A percentile compares a stretch with the other conserved stretches of the same genome.
These are phyloP conservation scores for Laticauda laticaudata DNA, from an alignment of 2,113 vertebrate species.

Conservation along the genomic window DNA sequence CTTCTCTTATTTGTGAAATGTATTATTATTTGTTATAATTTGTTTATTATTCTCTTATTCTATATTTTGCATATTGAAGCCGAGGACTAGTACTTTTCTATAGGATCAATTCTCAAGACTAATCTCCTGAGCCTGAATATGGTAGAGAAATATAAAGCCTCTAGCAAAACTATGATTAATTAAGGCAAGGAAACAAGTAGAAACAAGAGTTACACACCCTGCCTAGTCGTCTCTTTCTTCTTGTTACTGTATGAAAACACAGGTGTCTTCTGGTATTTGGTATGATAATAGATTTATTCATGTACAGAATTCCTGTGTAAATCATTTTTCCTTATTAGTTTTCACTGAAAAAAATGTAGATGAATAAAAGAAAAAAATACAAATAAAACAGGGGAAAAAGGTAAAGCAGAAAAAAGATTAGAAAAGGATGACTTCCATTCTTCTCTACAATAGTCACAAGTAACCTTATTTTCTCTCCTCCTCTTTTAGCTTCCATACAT, in stretches of 20 bases:
- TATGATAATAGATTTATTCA: neutral
- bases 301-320: neutral
- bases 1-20: neutral
- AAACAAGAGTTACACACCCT: neutral
- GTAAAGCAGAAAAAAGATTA: neutral
- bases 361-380: neutral
- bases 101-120: neutral
- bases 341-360: neutral
- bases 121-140: neutral
- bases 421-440: neutral
- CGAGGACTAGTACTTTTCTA: neutral
- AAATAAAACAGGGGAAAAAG: neutral
- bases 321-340: neutral
- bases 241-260: neutral
- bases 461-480: neutral
- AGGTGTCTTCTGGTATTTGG: neutral
- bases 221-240: neutral
- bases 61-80: neutral
- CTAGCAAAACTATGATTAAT: neutral
- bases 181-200: neutral
- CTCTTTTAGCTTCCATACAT: neutral
- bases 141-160: neutral
- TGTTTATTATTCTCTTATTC: neutral
- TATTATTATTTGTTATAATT: neutral
- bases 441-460: neutral